Evolutionary conservation across 2,113 vertebrate genomes (phyloP).

Genomic region (Argyrosomus japonicus): DNA sequence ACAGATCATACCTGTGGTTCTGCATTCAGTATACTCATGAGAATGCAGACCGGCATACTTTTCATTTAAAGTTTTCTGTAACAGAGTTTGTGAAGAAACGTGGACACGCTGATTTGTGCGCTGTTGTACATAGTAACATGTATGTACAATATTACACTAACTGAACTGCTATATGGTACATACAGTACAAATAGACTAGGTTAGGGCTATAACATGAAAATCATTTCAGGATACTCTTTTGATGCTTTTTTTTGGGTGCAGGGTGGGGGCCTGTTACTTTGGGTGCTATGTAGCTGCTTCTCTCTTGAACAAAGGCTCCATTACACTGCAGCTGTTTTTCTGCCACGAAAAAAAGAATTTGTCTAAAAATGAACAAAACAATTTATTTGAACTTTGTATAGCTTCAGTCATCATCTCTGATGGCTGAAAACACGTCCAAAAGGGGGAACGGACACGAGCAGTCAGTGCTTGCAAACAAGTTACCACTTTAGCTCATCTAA

Average conservation of each 20-base stretch:
- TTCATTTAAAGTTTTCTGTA: background rate
- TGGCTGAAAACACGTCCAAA: background rate
- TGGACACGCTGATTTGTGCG: background rate
- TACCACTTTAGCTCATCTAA: too few species aligned
- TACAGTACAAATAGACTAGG: constrained; percentile 5
- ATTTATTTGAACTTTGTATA: too few species aligned
- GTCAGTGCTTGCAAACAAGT: background rate
- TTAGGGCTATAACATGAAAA: constrained; percentile 17
- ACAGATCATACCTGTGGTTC: background rate
- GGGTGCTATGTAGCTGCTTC: background rate
- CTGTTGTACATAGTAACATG: constrained; percentile 20
- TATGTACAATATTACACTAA: constrained; percentile 2
- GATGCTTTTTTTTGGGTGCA: background rate
- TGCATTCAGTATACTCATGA: background rate
- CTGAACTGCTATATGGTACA: constrained; percentile 3
- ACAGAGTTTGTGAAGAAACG: background rate
- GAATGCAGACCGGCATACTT: background rate
- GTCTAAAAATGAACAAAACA: too few species aligned
- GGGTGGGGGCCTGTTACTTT: background rate
- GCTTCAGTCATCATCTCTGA: background rate
- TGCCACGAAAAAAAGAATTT: too few species aligned
- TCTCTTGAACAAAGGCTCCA: background rate
- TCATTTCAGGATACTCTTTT: constrained; percentile 1
- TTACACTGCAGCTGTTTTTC: background rate
- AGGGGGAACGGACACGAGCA: background rate